These are phyloP conservation scores for Hydrozoanthus gracilis DNA, from an alignment of 92 coral and sea anemone species.

Conservation along the genomic window DNA sequence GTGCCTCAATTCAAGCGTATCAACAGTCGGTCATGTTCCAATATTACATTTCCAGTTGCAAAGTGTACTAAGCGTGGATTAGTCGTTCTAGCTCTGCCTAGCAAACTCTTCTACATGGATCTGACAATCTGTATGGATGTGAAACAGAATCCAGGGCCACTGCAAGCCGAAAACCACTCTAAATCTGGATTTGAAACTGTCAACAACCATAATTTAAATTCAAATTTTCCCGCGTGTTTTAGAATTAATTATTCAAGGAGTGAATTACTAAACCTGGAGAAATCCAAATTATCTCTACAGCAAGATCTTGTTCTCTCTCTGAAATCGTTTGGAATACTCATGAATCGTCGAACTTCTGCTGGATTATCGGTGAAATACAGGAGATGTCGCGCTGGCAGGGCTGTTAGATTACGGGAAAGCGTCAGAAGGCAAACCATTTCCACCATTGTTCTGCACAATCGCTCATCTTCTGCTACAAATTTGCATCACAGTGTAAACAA, in stretches of 20 bases:
- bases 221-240: neutral
- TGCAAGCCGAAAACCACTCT: neutral
- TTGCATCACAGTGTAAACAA: constrained; percentile 9
- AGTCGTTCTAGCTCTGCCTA: constrained; percentile 11
- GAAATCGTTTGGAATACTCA: constrained; percentile 27
- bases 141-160: constrained; percentile 31
- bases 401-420: constrained; percentile 12
- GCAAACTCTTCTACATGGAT: neutral
- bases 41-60: neutral
- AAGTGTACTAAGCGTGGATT: constrained; percentile 5
- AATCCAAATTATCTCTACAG: neutral
- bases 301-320: constrained; percentile 3
- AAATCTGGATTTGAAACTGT: neutral
- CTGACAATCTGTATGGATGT: constrained; percentile 34
- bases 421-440: constrained; percentile 12
- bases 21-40: neutral
- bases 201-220: neutral
- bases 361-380: constrained; percentile 8
- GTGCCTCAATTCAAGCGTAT: neutral
- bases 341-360: neutral
- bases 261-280: constrained; percentile 25
- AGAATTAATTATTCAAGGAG: constrained; percentile 16
- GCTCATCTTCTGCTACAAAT: neutral
- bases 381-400: constrained; percentile 11
- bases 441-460: constrained; percentile 23